phyloP scores from a whole-genome alignment of 1,140 invertebrate genomes.

The Hylyphantes graminicola region DNA sequence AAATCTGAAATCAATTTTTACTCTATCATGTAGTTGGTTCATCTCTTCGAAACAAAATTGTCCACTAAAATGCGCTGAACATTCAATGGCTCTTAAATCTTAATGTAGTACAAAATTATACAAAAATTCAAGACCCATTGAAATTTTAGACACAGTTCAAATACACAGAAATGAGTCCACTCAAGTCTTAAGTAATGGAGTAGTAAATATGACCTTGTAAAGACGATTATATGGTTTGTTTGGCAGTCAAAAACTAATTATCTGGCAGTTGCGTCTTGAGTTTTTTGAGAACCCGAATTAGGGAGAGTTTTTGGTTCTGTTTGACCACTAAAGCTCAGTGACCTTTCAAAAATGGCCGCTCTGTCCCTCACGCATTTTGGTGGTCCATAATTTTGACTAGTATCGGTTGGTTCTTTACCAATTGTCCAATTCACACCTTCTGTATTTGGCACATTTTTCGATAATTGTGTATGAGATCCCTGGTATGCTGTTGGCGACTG shows the following conservation, averaged over 20 bases:
- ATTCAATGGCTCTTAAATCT: too few species aligned
- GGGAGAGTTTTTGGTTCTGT: constrained; percentile 2
- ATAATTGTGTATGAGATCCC: not conserved
- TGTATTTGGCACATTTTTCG: constrained; percentile 54
- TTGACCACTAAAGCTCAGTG: constrained; percentile 50
- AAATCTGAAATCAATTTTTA: too few species aligned
- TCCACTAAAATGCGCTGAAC: too few species aligned
- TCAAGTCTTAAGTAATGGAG: too few species aligned
- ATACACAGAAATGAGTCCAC: too few species aligned
- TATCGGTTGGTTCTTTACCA: constrained; percentile 19
- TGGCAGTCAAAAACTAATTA: constrained; percentile 34
- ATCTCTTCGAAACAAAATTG: too few species aligned
- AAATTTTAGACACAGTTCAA: too few species aligned
- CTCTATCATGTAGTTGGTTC: too few species aligned
- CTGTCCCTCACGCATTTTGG: constrained; percentile 36
- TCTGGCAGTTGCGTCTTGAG: constrained; percentile 35
- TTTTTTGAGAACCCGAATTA: constrained; percentile 34
- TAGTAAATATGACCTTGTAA: too few species aligned
- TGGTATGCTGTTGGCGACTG: not conserved
- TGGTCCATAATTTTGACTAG: constrained; percentile 42
- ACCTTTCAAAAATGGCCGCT: constrained; percentile 55
- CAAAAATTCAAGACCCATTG: too few species aligned
- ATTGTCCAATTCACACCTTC: constrained; percentile 16
- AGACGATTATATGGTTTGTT: constrained; percentile 6
- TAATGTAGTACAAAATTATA: too few species aligned